These are phyloP conservation scores for Littorina saxatilis DNA, from an alignment of 1,140 invertebrate species.

Conservation along the genomic window DNA sequence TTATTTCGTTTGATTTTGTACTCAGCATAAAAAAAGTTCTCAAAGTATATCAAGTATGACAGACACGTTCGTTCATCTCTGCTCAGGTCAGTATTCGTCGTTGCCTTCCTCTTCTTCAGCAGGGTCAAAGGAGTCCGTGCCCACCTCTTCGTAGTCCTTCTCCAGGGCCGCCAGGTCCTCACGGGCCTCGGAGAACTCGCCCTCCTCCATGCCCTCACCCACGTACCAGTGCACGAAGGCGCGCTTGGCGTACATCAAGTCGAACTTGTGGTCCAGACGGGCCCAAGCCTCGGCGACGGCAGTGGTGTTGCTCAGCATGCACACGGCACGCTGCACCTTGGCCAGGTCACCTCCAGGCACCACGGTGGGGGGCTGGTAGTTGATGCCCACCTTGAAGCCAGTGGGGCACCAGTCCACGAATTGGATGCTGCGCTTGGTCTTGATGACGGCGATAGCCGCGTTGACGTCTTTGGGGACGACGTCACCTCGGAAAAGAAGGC, in stretches of 20 bases:
- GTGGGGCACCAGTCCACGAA: slow-evolving; percentile 94
- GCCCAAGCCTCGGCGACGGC: slow-evolving; percentile 10
- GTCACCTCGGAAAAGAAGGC: slow-evolving; percentile 69
- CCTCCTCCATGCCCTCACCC: slow-evolving; percentile 11
- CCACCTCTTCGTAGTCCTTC: slow-evolving; percentile 14
- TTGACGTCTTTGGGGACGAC: slow-evolving; percentile 89
- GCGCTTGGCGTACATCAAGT: slow-evolving; percentile 14
- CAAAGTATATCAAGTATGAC: too few relatives aligned
- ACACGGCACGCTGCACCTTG: slow-evolving; percentile 5
- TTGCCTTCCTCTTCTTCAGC: background rate
- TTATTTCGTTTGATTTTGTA: too few relatives aligned
- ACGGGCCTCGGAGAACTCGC: slow-evolving; percentile 14
- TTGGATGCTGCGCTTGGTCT: slow-evolving; percentile 83
- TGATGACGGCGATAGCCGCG: slow-evolving; percentile 88
- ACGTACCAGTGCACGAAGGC: slow-evolving; percentile 19
- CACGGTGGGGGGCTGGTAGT: slow-evolving; percentile 13
- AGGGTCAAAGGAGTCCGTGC: background rate
- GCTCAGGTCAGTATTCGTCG: background rate
- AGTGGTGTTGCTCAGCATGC: background rate
- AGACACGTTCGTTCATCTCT: too few relatives aligned
- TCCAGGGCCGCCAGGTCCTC: slow-evolving; percentile 14
- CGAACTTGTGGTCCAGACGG: slow-evolving; percentile 17
- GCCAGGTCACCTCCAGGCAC: slow-evolving; percentile 6
- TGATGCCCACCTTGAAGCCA: slow-evolving; percentile 73
- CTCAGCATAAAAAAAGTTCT: too few relatives aligned